Evolutionary conservation across 2,888 invertebrate species (phyloP), one percentile per base, ranked within the genome.

Genomic region (Leptinotarsa rubiginosa): DNA sequence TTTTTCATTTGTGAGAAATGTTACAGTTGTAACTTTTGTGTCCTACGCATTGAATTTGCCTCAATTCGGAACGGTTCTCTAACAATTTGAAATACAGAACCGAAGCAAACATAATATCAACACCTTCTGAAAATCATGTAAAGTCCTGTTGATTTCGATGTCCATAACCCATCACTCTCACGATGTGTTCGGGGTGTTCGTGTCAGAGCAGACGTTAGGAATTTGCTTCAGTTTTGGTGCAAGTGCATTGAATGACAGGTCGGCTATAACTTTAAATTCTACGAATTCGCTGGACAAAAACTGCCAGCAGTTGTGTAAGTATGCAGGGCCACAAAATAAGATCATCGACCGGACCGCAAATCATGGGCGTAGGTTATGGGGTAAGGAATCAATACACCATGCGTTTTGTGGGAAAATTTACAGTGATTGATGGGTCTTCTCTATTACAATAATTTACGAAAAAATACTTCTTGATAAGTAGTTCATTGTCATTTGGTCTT

Each of bases 211-310:
- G 69, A 69, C 69, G 56, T 68, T 68, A 56, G 68, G 68, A 68
- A 69, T 69, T 69, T 69, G 69, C 47, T 56, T 69, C 56, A 41
- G 47, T 69, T 56, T 69, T 47, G 69, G 73, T 65, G 41, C 54
- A 73, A 69, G 54, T 64, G 65, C 77, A 81, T 78, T 82, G 83
- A 83, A 82, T 85, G 84, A 83, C 84, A 84, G 82, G 81, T 82
- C 82, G 80, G 81, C 81, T 83, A 82, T 82, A 81, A 75, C 83
- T 81, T 81, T 75, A 80, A 80, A 79, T 85, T 85, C 85, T 84
- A 82, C 83, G 85, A 85, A 85, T 82, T 81, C 78, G 81, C 75
- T 81, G 81, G 78, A 82, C 83, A 85, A 85, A 85, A 85, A 85
- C 79, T 83, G 81, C 81, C 80, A 82, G 82, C 83, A 83, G 81